These are phyloP conservation scores for Aethina tumida DNA, from an alignment of 1,140 invertebrate genomes.

Conservation along the genomic window DNA sequence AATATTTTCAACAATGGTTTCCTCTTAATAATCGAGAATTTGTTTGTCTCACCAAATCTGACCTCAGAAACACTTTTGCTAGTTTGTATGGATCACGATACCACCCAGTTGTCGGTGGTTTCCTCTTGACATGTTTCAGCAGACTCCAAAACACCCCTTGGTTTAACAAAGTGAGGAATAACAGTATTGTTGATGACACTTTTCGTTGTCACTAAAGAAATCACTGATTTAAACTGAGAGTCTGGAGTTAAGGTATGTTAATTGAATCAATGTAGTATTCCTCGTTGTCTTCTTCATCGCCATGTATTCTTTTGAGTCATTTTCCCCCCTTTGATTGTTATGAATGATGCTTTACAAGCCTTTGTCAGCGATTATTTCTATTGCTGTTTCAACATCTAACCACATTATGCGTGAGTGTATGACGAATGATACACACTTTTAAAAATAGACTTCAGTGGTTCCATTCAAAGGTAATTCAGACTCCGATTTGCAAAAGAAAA, in stretches of 20 bases:
- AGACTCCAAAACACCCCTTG: slow-evolving; percentile 30
- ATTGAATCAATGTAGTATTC: too few relatives aligned
- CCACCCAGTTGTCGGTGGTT: slow-evolving; percentile 46
- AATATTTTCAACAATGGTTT: slow-evolving; percentile 21
- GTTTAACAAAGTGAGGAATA: slow-evolving; percentile 32
- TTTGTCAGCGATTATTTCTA: slow-evolving; percentile 42
- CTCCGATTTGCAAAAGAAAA: too few relatives aligned
- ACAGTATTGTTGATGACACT: slow-evolving; percentile 68
- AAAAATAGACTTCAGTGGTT: too few relatives aligned
- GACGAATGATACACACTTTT: too few relatives aligned
- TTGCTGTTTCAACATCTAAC: too few relatives aligned
- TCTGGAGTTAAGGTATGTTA: not conserved
- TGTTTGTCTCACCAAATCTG: slow-evolving; percentile 25
- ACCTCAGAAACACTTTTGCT: slow-evolving; percentile 74
- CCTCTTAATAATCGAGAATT: slow-evolving; percentile 19
- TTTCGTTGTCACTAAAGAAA: slow-evolving; percentile 69
- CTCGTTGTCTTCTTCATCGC: slow-evolving; percentile 3
- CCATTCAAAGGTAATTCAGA: too few relatives aligned
- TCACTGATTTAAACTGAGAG: too few relatives aligned
- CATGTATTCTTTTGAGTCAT: slow-evolving; percentile 2
- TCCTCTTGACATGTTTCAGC: slow-evolving; percentile 31
- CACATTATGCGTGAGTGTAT: too few relatives aligned
- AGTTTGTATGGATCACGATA: slow-evolving; percentile 74
- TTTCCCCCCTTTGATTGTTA: slow-evolving; percentile 8
- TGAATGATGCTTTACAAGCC: slow-evolving; percentile 33